phyloP scores from a whole-genome alignment of 1,140 invertebrate species.

The Pollicipes pollicipes region DNA sequence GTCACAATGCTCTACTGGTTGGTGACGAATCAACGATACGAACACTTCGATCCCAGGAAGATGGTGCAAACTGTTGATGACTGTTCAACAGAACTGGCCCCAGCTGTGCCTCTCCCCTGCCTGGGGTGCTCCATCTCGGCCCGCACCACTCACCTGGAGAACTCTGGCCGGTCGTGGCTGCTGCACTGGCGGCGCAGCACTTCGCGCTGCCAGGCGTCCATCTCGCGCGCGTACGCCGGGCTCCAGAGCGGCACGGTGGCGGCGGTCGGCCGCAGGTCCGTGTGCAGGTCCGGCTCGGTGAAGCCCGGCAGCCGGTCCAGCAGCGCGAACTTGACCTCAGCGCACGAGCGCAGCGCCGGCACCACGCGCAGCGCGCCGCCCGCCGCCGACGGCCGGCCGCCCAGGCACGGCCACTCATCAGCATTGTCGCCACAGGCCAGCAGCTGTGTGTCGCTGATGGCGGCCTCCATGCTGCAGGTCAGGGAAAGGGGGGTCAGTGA shows the following conservation, averaged over 20 bases:
- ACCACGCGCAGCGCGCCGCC: not conserved
- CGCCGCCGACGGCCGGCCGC: too few species aligned
- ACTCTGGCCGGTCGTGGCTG: not conserved
- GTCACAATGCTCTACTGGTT: too few species aligned
- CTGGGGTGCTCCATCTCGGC: too few species aligned
- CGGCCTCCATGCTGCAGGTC: not conserved
- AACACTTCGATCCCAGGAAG: too few species aligned
- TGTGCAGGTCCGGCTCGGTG: not conserved
- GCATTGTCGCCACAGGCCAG: not conserved
- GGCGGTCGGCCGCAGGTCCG: not conserved
- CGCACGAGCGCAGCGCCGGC: not conserved
- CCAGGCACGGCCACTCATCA: not conserved
- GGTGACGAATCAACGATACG: too few species aligned
- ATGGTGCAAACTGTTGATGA: too few species aligned
- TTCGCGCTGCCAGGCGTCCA: not conserved
- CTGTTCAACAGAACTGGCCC: too few species aligned
- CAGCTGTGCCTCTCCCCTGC: too few species aligned
- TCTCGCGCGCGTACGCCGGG: not conserved
- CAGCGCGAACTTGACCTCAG: not conserved
- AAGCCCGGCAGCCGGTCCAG: not conserved
- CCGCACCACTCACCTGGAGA: not conserved
- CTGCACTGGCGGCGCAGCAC: not conserved
- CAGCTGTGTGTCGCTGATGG: not conserved
- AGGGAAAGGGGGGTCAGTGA: too few species aligned
- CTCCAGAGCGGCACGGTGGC: conserved; percentile 1